These are phyloP conservation scores for Cynaeus angustus DNA, from an alignment of 2,888 invertebrate species.

Conservation along the genomic window DNA sequence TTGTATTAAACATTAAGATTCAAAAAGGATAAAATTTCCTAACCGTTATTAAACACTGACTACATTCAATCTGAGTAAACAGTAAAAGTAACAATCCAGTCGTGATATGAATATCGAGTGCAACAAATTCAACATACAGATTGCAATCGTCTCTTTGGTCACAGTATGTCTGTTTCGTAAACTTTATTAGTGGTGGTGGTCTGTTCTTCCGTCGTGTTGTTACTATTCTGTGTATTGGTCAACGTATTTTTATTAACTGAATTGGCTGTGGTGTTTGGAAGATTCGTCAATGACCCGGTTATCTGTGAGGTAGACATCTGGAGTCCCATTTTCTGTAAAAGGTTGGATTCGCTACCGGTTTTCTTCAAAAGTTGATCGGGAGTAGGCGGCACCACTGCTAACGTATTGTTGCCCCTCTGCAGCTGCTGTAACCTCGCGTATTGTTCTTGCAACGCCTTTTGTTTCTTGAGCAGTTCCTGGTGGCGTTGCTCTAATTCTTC, in stretches of 20 bases:
- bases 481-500: conserved; percentile 89
- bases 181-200: conserved; percentile 84
- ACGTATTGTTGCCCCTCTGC: conserved; percentile 83
- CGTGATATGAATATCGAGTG: conserved; percentile 62
- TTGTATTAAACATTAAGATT: conserved; percentile 23
- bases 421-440: conserved; percentile 92
- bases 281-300: conserved; percentile 78
- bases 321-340: conserved; percentile 87
- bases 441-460: conserved; percentile 92
- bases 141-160: conserved; percentile 73
- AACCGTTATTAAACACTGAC: conserved; percentile 57
- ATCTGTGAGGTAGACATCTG: conserved; percentile 75
- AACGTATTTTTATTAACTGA: conserved; percentile 60
- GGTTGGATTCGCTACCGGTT: conserved; percentile 91
- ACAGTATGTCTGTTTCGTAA: conserved; percentile 96
- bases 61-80: conserved; percentile 59
- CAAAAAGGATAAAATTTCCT: conserved; percentile 32
- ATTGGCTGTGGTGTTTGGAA: conserved; percentile 71
- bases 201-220: conserved; percentile 46
- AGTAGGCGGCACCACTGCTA: conserved; percentile 77
- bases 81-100: conserved; percentile 62
- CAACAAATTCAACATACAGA: conserved; percentile 61
- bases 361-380: conserved; percentile 82
- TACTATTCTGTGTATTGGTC: conserved; percentile 57
- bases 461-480: conserved; percentile 90